Percentiles rank a stretch among this genome's conserved stretches.
Conservation (phyloP, 1,140 invertebrate species). For the Temnothorax curvispinosus region DNA sequence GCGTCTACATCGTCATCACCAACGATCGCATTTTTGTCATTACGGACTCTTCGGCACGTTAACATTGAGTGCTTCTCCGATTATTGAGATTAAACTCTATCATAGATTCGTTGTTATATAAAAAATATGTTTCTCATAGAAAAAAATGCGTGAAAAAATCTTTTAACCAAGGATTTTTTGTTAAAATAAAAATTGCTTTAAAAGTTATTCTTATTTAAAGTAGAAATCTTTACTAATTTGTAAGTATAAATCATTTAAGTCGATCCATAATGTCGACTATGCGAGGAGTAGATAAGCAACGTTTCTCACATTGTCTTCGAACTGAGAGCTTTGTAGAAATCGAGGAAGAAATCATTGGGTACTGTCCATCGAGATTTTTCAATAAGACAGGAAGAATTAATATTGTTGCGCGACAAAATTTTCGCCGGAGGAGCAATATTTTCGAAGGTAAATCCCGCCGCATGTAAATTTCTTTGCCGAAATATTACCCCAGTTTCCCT, state of each 20-base stretch:
- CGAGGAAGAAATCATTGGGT: not conserved
- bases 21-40: not conserved
- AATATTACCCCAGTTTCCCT: constrained; percentile 25
- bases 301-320: not conserved
- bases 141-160: too few species aligned
- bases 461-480: constrained; percentile 29
- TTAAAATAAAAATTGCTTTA: not conserved
- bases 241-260: constrained; percentile 1
- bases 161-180: not conserved
- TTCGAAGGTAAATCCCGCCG: not conserved
- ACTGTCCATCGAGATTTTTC: not conserved
- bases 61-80: not conserved
- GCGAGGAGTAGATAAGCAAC: not conserved
- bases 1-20: not conserved
- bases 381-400: not conserved
- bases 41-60: not conserved
- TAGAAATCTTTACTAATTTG: not conserved
- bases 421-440: not conserved
- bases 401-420: not conserved
- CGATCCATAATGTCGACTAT: not conserved
- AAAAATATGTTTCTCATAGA: not conserved
- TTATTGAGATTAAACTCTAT: not conserved
- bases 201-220: not conserved
- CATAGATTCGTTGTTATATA: not conserved
- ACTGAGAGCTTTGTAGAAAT: not conserved